Conservation (phyloP, 2,113 vertebrate genomes). For the Eidolon helvum region DNA sequence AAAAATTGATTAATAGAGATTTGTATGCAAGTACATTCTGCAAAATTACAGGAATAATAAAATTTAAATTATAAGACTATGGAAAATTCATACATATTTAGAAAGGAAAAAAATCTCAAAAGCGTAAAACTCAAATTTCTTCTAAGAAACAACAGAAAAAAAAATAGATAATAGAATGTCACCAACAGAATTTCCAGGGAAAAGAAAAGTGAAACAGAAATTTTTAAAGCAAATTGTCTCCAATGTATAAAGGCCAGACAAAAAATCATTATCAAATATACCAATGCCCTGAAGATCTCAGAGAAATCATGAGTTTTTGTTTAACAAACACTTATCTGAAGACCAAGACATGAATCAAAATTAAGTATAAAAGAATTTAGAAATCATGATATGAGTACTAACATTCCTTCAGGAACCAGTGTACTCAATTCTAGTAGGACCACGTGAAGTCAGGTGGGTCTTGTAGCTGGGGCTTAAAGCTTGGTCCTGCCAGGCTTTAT, state of each 20-base stretch:
- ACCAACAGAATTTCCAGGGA: background rate
- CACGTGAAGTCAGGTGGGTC: background rate
- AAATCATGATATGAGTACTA: background rate
- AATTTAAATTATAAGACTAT: background rate
- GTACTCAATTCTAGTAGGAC: background rate
- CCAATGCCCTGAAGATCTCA: background rate
- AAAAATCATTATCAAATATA: background rate
- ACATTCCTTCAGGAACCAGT: background rate
- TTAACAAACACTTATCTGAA: background rate
- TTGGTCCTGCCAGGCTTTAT: background rate
- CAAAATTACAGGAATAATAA: constrained; percentile 34
- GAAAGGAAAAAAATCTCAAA: constrained; percentile 8
- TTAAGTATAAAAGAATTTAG: background rate
- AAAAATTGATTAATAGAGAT: constrained; percentile 1
- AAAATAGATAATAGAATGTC: background rate
- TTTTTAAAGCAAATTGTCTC: background rate
- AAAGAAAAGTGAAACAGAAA: constrained; percentile 8
- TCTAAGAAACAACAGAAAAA: background rate
- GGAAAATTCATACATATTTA: background rate
- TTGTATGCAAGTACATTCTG: background rate
- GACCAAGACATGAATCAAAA: constrained; percentile 10
- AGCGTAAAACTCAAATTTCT: background rate
- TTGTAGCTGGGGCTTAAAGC: background rate
- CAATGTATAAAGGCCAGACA: background rate
- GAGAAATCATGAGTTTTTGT: background rate